A percentile compares a stretch with the other conserved stretches of the same genome.
Conservation (phyloP, 2,797 vertebrate species). For the Melanotaenia maccullochi region DNA sequence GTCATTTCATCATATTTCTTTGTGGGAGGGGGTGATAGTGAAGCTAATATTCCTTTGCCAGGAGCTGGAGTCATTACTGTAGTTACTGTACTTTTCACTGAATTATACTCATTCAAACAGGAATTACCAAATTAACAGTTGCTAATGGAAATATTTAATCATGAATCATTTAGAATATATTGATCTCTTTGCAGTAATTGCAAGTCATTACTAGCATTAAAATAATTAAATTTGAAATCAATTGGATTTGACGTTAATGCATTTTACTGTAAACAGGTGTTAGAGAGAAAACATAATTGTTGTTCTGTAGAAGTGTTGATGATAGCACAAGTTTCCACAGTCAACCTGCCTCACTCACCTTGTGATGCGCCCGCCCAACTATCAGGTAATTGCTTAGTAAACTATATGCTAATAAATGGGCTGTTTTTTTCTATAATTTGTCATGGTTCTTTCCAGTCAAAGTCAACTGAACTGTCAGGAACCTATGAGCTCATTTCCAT, state of each 20-base stretch:
- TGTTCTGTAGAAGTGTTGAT: slow-evolving; percentile 16
- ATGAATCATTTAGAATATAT: slow-evolving; percentile 7
- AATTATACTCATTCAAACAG: neutral
- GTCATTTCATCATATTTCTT: neutral
- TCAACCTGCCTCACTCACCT: slow-evolving; percentile 22
- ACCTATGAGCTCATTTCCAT: slow-evolving; percentile 78
- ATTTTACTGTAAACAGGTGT: slow-evolving; percentile 14
- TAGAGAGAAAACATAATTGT: slow-evolving; percentile 4
- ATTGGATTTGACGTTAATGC: neutral
- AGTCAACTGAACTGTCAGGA: slow-evolving; percentile 72
- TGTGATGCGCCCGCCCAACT: slow-evolving; percentile 31
- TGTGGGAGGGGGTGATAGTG: neutral
- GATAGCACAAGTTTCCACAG: slow-evolving; percentile 25
- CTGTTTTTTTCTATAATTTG: slow-evolving; percentile 39
- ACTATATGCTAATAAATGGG: slow-evolving; percentile 55
- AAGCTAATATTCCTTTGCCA: no score
- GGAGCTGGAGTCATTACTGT: no score
- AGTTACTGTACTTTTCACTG: neutral
- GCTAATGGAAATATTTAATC: slow-evolving; percentile 42
- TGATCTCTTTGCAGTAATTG: slow-evolving; percentile 19
- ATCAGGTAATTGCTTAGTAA: slow-evolving; percentile 62
- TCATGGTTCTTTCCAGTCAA: slow-evolving; percentile 65
- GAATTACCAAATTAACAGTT: slow-evolving; percentile 14
- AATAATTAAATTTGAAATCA: slow-evolving; percentile 7
- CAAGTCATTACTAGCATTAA: slow-evolving; percentile 11